Percentiles rank a stretch among this genome's conserved stretches.
Conservation (phyloP, 2,888 invertebrate species). For the Acronicta leporina region DNA sequence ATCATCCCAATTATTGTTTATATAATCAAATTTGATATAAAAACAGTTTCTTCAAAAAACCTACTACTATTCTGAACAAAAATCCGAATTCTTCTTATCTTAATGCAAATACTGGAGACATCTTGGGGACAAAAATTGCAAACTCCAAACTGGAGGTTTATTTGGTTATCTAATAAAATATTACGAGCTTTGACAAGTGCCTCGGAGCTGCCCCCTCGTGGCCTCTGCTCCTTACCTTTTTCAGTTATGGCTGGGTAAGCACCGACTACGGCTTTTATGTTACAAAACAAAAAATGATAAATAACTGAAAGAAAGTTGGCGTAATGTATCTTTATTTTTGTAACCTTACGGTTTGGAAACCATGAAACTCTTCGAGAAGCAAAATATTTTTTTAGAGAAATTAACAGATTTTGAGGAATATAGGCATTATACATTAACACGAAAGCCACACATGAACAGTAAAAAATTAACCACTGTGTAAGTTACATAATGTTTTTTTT, state of each 20-base stretch:
- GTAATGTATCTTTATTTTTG: too few relatives aligned
- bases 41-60: neutral
- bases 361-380: too few relatives aligned
- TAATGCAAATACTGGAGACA: conserved; percentile 57
- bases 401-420: too few relatives aligned
- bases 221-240: conserved; percentile 73
- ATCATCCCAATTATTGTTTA: too few relatives aligned
- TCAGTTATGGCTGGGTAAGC: conserved; percentile 77
- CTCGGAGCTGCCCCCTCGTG: conserved; percentile 78
- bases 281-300: conserved; percentile 58
- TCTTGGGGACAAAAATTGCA: conserved; percentile 70
- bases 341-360: too few relatives aligned
- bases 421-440: too few relatives aligned
- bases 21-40: too few relatives aligned
- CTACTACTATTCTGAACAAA: conserved; percentile 17
- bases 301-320: conserved; percentile 25
- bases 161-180: conserved; percentile 89
- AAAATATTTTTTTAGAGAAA: too few relatives aligned
- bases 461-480: too few relatives aligned
- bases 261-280: conserved; percentile 65
- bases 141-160: conserved; percentile 76
- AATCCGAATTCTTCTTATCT: conserved; percentile 45
- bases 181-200: conserved; percentile 87
- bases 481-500: too few relatives aligned
- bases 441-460: too few relatives aligned